Percentiles rank a stretch among this genome's conserved stretches.
These are phyloP conservation scores for Pachliopta kotzebuea DNA, from an alignment of 2,888 invertebrate genomes.

Conservation along the genomic window DNA sequence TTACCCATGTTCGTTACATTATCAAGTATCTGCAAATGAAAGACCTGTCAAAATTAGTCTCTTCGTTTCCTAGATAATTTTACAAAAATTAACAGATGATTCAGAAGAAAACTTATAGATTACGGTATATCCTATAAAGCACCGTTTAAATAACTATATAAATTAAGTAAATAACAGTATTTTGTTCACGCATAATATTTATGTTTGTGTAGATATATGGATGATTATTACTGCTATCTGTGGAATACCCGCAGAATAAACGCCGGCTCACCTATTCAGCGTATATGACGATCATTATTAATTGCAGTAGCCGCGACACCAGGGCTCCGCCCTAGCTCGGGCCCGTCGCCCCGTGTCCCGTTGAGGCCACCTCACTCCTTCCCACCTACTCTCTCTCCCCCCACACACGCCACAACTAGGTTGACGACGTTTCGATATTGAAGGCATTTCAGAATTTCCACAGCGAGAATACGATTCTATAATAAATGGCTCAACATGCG, in stretches of 20 bases:
- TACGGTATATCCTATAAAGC: too few relatives aligned
- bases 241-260: slow-evolving; percentile 22
- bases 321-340: slow-evolving; percentile 35
- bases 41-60: too few relatives aligned
- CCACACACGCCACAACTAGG: slow-evolving; percentile 57
- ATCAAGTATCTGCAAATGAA: too few relatives aligned
- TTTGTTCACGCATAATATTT: too few relatives aligned
- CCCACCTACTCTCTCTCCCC: slow-evolving; percentile 31
- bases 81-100: too few relatives aligned
- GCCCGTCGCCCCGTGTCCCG: slow-evolving; percentile 30
- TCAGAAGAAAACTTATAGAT: too few relatives aligned
- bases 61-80: too few relatives aligned
- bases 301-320: slow-evolving; percentile 47
- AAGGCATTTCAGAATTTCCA: slow-evolving; percentile 73
- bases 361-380: slow-evolving; percentile 1
- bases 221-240: slow-evolving; percentile 3
- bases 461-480: slow-evolving; percentile 57
- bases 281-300: slow-evolving; percentile 58
- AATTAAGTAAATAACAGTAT: too few relatives aligned
- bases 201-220: background rate
- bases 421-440: slow-evolving; percentile 74
- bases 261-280: slow-evolving; percentile 40
- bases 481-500: slow-evolving; percentile 63
- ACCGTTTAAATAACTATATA: too few relatives aligned
- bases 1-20: too few relatives aligned